Evolutionary conservation across 2,797 vertebrate species (phyloP).

Genomic region (Platalea minor): DNA sequence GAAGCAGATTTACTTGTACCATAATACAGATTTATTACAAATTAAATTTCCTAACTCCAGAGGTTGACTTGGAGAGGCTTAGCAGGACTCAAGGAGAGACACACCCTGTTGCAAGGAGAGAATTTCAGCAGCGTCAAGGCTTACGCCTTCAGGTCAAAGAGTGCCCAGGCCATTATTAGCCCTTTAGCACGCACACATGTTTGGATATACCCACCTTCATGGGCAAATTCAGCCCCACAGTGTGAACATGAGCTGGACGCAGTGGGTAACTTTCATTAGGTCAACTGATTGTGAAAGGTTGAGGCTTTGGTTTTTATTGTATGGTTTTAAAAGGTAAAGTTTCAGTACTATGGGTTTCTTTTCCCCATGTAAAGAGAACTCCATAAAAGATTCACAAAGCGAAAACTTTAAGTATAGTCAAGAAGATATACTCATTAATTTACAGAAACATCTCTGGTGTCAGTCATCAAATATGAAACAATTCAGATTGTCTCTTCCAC

Average conservation of each 20-base stretch:
- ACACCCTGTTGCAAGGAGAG: neutral
- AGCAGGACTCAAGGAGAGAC: neutral
- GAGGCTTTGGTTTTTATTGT: fast-evolving
- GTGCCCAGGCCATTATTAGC: neutral
- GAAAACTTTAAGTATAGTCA: constrained; percentile 12
- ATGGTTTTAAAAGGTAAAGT: neutral
- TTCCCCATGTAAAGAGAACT: neutral
- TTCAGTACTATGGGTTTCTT: neutral
- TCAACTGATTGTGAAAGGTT: neutral
- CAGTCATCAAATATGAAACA: neutral
- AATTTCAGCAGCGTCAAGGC: neutral
- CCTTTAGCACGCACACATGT: fast-evolving
- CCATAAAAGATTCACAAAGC: constrained; percentile 42
- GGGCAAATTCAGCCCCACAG: neutral
- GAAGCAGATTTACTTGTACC: constrained; percentile 51
- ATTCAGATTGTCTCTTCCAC: neutral
- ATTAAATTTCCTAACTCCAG: constrained; percentile 39
- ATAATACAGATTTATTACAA: constrained; percentile 67
- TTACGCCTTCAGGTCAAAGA: neutral
- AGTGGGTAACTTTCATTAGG: neutral
- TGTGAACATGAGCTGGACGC: neutral
- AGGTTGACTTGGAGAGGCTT: constrained; percentile 11
- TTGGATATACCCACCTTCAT: neutral
- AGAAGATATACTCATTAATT: constrained; percentile 12
- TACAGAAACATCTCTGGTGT: neutral